Evolutionary conservation across 1,140 invertebrate species (phyloP), one percentile per base, ranked within the genome.

Genomic region (Macrocentrus cingulum): DNA sequence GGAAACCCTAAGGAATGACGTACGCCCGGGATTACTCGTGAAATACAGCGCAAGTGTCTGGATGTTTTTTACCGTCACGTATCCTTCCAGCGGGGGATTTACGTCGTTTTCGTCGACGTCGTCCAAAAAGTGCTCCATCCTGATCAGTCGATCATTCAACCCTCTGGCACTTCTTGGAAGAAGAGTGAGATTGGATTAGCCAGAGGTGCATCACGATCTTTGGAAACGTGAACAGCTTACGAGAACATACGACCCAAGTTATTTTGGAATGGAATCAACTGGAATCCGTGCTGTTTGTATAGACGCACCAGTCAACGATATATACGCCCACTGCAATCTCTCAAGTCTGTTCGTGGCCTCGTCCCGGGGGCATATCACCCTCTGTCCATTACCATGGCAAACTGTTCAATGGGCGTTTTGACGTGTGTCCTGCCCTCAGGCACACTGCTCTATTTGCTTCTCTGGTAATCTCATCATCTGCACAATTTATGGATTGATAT

Each of bases 341-440:
- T 23, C 29, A 15, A 41, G 13, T 15, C 23, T 41, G 20, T 13
- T 5, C 39, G 41, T 13, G 34, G 18, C 7, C 22, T 15, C 19
- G n/a, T 19, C 41, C 34, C 39, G 7, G 20, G 39, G 49, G 49
- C 49, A 51, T 51, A 51, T 51, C 49, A 36, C 49, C 25, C 45
- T 51, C 49, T 23, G 16, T 44, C 44, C 44, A 54, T 54, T 54
- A 54, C 51, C 19, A 54, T 54, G 51, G 20, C 51, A 54, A 54
- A 54, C 49, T 23, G 37, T 25, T 44, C 51, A 54, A 54, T 54
- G 39, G n/a, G 15, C 7, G 23, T 44, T 29, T 29, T 29, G 9
- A 29, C 9, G 25, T 29, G 25, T 29, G 4, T 29, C 4, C 25
- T 29, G 11, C 22, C 36, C 20, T 9, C 41, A 13, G 41, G 41